Percentiles rank a stretch among this genome's conserved stretches.
Conservation (phyloP, 92 coral and sea anemone species). For the Phenganax subtilis region DNA sequence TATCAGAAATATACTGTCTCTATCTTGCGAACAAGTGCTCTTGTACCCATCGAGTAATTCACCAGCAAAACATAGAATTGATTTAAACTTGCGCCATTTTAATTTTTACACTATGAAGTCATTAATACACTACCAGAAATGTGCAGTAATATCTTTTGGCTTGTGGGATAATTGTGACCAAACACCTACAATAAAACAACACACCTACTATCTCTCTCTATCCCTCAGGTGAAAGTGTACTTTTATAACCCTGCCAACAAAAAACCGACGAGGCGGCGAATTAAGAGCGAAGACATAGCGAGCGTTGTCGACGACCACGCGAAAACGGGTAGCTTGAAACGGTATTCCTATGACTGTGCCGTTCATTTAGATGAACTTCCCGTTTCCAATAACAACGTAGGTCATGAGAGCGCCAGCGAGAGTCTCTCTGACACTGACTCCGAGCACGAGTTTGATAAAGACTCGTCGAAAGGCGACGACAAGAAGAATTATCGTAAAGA, state of each 20-base stretch:
- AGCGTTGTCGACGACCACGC: not conserved
- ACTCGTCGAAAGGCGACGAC: not conserved
- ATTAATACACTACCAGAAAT: too few relatives aligned
- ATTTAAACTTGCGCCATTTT: too few relatives aligned
- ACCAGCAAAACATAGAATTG: not conserved
- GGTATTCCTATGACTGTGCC: slow-evolving; percentile 28
- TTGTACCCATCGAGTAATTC: not conserved
- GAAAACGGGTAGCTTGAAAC: slow-evolving; percentile 16
- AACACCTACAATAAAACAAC: too few relatives aligned
- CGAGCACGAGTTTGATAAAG: not conserved
- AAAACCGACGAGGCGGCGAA: not conserved
- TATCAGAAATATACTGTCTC: not conserved
- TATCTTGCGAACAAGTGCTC: not conserved
- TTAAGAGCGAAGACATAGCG: slow-evolving; percentile 1
- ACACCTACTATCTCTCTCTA: slow-evolving; percentile 19
- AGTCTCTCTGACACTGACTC: slow-evolving; percentile 23
- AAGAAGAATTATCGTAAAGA: slow-evolving; percentile 18
- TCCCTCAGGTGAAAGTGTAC: slow-evolving; percentile 39
- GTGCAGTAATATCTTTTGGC: too few relatives aligned
- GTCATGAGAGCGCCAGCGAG: slow-evolving; percentile 7
- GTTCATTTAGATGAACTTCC: not conserved
- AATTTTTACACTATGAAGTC: too few relatives aligned
- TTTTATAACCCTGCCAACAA: slow-evolving; percentile 22
- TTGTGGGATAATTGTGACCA: too few relatives aligned
- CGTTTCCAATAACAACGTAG: slow-evolving; percentile 28